Percentiles rank a stretch among this genome's conserved stretches.
Conservation (phyloP, 1,140 invertebrate genomes). For the Papilio aristodemus region DNA sequence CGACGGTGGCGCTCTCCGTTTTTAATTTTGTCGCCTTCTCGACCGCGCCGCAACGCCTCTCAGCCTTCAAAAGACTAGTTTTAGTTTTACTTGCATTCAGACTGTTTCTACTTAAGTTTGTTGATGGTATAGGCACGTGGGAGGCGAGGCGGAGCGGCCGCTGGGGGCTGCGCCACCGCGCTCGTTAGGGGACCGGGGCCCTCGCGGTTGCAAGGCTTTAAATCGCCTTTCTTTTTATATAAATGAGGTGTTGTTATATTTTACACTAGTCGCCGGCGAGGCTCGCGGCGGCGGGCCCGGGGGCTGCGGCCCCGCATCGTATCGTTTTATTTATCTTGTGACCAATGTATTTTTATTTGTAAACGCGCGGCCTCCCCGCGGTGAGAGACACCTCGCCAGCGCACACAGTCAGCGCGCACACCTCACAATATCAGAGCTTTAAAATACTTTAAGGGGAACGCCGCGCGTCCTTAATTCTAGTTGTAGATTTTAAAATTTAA, state of each 20-base stretch:
- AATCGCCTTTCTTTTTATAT: constrained; percentile 70
- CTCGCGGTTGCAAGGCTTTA: constrained; percentile 46
- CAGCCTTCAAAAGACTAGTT: constrained; percentile 42
- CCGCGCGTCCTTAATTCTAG: constrained; percentile 65
- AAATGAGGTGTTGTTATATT: constrained; percentile 70
- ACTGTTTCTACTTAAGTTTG: constrained; percentile 39
- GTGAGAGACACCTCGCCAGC: constrained; percentile 43
- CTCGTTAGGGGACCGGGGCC: constrained; percentile 39
- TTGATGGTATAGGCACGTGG: neutral
- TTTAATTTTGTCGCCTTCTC: constrained; percentile 40
- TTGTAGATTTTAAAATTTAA: constrained; percentile 70
- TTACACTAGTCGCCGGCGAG: constrained; percentile 52
- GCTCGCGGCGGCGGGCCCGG: constrained; percentile 52
- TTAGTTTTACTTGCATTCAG: constrained; percentile 43
- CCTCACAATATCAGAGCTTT: constrained; percentile 68
- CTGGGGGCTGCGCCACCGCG: constrained; percentile 34
- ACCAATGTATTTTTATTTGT: constrained; percentile 77
- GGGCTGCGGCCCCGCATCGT: constrained; percentile 58
- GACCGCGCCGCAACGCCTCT: constrained; percentile 38
- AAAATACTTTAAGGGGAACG: constrained; percentile 51
- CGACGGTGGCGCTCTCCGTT: constrained; percentile 43
- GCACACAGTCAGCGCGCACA: constrained; percentile 39
- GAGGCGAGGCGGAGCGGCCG: constrained; percentile 31
- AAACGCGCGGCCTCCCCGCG: constrained; percentile 48
- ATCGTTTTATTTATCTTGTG: constrained; percentile 77